Percentiles rank a stretch among this genome's conserved stretches.
phyloP scores from a whole-genome alignment of 2,888 invertebrate species.

The Meiosimyza platycephala region DNA sequence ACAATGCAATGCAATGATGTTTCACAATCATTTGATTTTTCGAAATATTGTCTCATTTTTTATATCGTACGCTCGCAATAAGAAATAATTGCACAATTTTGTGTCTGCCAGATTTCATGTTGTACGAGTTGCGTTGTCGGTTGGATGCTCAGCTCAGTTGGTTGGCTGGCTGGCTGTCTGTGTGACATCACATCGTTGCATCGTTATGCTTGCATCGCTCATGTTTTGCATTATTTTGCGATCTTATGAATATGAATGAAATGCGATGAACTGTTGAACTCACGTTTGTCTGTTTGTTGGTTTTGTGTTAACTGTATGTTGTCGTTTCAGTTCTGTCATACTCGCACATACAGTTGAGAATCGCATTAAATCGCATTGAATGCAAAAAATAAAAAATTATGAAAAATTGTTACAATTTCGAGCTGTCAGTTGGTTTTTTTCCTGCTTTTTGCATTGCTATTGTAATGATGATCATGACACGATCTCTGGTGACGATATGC shows the following conservation, averaged over 20 bases:
- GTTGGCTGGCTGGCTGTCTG: neutral
- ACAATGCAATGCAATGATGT: no score
- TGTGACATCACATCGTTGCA: slow-evolving; percentile 1
- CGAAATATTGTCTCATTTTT: slow-evolving; percentile 3
- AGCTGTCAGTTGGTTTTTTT: no score
- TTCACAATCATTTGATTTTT: neutral
- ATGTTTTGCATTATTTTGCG: neutral
- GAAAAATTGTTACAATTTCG: no score
- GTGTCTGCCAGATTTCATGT: slow-evolving; percentile 8
- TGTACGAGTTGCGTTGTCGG: neutral
- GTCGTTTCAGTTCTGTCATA: no score
- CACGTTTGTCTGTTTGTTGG: slow-evolving; percentile 18
- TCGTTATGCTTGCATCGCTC: neutral
- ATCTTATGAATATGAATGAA: slow-evolving; percentile 31
- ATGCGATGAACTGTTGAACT: slow-evolving; percentile 33
- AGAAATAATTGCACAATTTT: slow-evolving; percentile 35
- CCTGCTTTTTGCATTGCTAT: no score
- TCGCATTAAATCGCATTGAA: no score
- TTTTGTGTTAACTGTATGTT: no score
- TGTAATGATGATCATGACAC: no score
- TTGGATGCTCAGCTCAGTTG: neutral
- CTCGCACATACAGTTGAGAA: no score
- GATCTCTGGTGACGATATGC: no score
- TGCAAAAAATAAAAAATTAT: no score
- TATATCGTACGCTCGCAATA: slow-evolving; percentile 1